Percentiles rank a stretch among this genome's conserved stretches.
Conservation (phyloP, 2,888 invertebrate genomes). For the Tridacna gigas region DNA sequence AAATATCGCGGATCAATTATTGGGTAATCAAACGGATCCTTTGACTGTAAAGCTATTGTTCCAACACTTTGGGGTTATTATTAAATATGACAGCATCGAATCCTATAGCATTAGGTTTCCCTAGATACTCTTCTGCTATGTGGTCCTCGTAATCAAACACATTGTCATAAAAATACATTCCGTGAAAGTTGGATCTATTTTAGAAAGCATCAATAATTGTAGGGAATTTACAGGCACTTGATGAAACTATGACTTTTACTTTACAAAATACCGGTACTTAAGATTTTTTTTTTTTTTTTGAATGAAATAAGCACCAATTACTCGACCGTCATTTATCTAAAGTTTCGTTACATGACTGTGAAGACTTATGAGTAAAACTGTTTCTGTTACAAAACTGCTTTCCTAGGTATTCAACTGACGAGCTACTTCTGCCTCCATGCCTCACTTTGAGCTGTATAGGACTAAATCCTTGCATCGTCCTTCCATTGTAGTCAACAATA, state of each 20-base stretch:
- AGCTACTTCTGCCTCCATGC: conserved; percentile 37
- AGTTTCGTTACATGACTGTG: conserved; percentile 70
- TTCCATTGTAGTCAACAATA: conserved; percentile 46
- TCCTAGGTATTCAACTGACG: conserved; percentile 29
- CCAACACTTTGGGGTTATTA: conserved; percentile 89
- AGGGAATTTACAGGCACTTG: conserved; percentile 83
- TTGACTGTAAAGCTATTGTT: conserved; percentile 90
- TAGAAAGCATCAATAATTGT: conserved; percentile 82
- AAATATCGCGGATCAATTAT: not conserved
- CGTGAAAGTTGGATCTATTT: conserved; percentile 79
- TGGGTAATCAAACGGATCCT: conserved; percentile 87
- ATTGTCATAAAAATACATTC: conserved; percentile 25
- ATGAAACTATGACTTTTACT: conserved; percentile 80
- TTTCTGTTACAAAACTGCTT: conserved; percentile 7
- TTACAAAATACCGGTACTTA: conserved; percentile 47
- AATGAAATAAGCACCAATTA: conserved; percentile 72
- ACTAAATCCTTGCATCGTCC: conserved; percentile 35
- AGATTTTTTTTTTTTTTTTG: conserved; percentile 44
- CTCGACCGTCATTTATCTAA: conserved; percentile 67
- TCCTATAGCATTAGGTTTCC: conserved; percentile 30
- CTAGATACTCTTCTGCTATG: conserved; percentile 40
- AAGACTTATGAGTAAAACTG: conserved; percentile 34
- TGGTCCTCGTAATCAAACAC: conserved; percentile 34
- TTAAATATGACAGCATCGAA: conserved; percentile 49
- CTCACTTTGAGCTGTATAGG: conserved; percentile 35